A percentile compares a stretch with the other conserved stretches of the same genome.
Conservation (phyloP, 2,797 vertebrate genomes). For the Labroides dimidiatus region DNA sequence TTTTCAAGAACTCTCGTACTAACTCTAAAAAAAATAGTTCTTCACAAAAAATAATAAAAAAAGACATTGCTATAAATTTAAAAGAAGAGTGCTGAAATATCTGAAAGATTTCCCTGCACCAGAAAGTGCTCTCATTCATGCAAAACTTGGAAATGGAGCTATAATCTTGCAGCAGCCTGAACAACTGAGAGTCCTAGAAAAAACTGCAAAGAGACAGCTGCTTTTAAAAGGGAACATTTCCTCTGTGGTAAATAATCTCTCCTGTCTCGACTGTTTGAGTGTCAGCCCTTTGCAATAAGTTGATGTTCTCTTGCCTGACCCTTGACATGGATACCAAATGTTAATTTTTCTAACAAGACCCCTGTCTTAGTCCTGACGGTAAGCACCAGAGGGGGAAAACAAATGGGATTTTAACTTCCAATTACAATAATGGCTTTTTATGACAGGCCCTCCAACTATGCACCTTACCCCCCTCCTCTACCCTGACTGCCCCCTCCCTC, state of each 20-base stretch:
- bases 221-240: conserved; percentile 22
- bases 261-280: conserved; percentile 51
- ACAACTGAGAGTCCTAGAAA: conserved; percentile 14
- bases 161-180: conserved; percentile 14
- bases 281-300: conserved; percentile 64
- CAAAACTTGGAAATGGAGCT: conserved; percentile 10
- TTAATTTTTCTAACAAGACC: conserved; percentile 73
- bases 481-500: background rate
- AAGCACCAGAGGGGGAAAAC: conserved; percentile 72
- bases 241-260: conserved; percentile 45
- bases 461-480: conserved; percentile 48
- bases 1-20: background rate
- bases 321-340: conserved; percentile 69
- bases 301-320: conserved; percentile 66
- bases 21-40: background rate
- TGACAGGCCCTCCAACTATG: conserved; percentile 66
- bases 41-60: background rate
- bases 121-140: conserved; percentile 19
- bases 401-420: conserved; percentile 81
- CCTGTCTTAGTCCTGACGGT: conserved; percentile 64
- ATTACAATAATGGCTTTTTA: conserved; percentile 80
- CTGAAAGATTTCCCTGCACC: background rate
- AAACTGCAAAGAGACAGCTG: conserved; percentile 5
- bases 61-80: background rate
- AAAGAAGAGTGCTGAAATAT: background rate